Evolutionary conservation across 2,113 vertebrate genomes (phyloP), one percentile per base, ranked within the genome.

Genomic region (Zapus hudsonius): DNA sequence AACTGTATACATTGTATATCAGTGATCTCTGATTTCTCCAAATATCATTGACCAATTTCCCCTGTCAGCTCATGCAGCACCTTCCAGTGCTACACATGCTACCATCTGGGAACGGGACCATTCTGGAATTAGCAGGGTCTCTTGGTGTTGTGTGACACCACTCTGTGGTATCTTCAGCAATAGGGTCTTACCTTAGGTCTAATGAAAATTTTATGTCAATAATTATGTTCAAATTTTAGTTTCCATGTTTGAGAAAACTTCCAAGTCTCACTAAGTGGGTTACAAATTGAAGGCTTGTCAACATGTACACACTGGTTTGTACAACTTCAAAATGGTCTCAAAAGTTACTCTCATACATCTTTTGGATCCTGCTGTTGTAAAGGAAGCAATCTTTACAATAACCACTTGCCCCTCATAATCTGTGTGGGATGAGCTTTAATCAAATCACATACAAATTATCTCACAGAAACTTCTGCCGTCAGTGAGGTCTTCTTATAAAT

Each of bases 161-260:
- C n/a, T n/a, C n/a, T n/a, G n/a, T n/a, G n/a, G n/a, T n/a, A n/a
- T n/a, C n/a, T n/a, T n/a, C n/a, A n/a, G n/a, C n/a, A n/a, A n/a
- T n/a, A n/a, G n/a, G n/a, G n/a, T n/a, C n/a, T n/a, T n/a, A n/a
- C n/a, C n/a, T n/a, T n/a, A n/a, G n/a, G n/a, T n/a, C n/a, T n/a
- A n/a, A n/a, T n/a, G n/a, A n/a, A n/a, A n/a, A n/a, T 87, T 47
- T 86, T 17, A 38, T 84, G 17, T 40, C 57, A 78, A 63, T 16
- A 76, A 67, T 17, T 64, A 16, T 80, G 29, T 57, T 36, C 40
- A 83, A 72, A 55, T 66, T 66, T 84, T 33, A 64, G 15, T 84
- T 93, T 81, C 31, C 31, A 78, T 69, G 5, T 82, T 92, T 75
- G 29, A 87, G 57, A 93, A 92, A 82, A 29, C 33, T 69, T 33